A percentile compares a stretch with the other conserved stretches of the same genome.
phyloP scores from a whole-genome alignment of 2,888 invertebrate species.

The Lasioglossum oenotherae region DNA sequence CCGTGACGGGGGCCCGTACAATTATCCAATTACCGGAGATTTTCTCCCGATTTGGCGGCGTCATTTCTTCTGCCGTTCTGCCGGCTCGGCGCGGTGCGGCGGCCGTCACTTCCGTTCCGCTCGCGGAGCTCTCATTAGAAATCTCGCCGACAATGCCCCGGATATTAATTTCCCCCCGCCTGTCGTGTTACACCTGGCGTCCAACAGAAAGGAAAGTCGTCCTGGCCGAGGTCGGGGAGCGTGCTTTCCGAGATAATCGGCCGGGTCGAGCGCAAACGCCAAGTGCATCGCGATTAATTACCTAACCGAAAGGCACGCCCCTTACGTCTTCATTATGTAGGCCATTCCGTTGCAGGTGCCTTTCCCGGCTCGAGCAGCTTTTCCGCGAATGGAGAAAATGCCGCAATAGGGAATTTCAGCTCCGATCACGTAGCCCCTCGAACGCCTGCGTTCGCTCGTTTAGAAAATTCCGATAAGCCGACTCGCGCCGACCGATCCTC shows the following conservation, averaged over 20 bases:
- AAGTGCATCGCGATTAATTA: conserved; percentile 72
- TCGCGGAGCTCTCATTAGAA: conserved; percentile 6
- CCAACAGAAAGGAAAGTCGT: conserved; percentile 47
- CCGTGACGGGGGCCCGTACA: background rate
- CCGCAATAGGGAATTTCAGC: conserved; percentile 75
- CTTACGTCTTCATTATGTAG: conserved; percentile 80
- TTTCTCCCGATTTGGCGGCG: conserved; percentile 9
- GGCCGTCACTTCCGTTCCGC: background rate
- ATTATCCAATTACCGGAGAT: conserved; percentile 15
- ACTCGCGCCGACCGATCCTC: conserved; percentile 64
- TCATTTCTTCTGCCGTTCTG: background rate
- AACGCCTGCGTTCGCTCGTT: conserved; percentile 59
- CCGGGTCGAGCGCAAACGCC: conserved; percentile 49
- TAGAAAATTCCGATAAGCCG: conserved; percentile 76
- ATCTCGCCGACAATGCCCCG: conserved; percentile 17
- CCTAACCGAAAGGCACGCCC: conserved; percentile 60
- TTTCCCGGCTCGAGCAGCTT: conserved; percentile 68
- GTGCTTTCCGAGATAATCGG: conserved; percentile 30
- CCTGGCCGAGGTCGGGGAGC: conserved; percentile 8
- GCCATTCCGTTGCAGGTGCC: conserved; percentile 78
- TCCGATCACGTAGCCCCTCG: conserved; percentile 70
- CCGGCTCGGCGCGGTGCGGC: background rate
- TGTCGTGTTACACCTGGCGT: conserved; percentile 9
- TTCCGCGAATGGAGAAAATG: conserved; percentile 64
- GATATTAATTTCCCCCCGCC: conserved; percentile 3